These are phyloP conservation scores for Dusona sp. DNA, from an alignment of 2,888 invertebrate species.

Conservation along the genomic window DNA sequence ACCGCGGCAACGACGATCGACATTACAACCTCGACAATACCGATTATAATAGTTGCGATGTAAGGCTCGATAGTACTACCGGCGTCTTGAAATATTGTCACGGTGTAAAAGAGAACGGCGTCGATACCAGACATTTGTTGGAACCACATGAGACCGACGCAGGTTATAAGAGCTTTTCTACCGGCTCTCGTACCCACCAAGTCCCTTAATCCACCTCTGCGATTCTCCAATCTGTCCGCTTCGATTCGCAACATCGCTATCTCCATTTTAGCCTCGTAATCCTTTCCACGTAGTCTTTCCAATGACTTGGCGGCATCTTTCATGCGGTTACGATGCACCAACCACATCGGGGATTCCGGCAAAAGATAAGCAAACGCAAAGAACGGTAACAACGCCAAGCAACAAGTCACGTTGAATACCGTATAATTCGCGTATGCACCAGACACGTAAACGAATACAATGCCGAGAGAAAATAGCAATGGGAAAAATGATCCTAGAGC, in stretches of 20 bases:
- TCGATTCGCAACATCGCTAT: slow-evolving; percentile 76
- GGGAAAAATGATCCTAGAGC: slow-evolving; percentile 86
- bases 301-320: slow-evolving; percentile 74
- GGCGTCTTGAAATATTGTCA: slow-evolving; percentile 84
- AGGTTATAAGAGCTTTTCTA: slow-evolving; percentile 84
- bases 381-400: slow-evolving; percentile 81
- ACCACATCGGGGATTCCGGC: slow-evolving; percentile 81
- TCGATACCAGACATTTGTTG: slow-evolving; percentile 85
- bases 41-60: slow-evolving; percentile 85
- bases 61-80: slow-evolving; percentile 82
- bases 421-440: slow-evolving; percentile 84
- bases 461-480: slow-evolving; percentile 85
- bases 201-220: slow-evolving; percentile 79
- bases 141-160: slow-evolving; percentile 86
- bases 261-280: slow-evolving; percentile 76
- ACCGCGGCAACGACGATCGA: slow-evolving; percentile 82
- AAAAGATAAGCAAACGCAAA: slow-evolving; percentile 78
- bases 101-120: slow-evolving; percentile 84
- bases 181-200: slow-evolving; percentile 78
- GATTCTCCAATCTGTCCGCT: slow-evolving; percentile 75
- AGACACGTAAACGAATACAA: slow-evolving; percentile 84
- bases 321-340: slow-evolving; percentile 75
- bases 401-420: slow-evolving; percentile 83
- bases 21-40: slow-evolving; percentile 85
- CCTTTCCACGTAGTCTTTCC: slow-evolving; percentile 73